Conservation (phyloP, 2,113 vertebrate genomes). For the Hoplias malabaricus region DNA sequence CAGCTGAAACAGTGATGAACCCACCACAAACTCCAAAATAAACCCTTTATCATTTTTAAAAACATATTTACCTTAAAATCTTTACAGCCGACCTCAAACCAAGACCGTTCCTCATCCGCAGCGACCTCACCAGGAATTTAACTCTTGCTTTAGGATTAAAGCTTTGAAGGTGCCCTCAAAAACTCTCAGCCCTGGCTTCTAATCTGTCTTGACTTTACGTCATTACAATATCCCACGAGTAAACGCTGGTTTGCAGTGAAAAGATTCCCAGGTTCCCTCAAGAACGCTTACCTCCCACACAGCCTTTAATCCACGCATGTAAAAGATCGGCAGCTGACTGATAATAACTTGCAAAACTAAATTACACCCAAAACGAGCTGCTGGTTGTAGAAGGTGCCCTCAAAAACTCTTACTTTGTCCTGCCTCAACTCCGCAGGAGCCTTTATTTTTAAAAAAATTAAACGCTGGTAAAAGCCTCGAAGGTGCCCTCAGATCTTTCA, state of each 20-base stretch:
- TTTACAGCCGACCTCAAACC: conserved; percentile 65
- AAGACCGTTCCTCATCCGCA: conserved; percentile 61
- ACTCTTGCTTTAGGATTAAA: conserved; percentile 41
- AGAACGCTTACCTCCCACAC: too few relatives aligned
- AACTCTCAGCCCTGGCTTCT: not conserved
- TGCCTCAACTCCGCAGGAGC: too few relatives aligned
- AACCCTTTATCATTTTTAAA: conserved; percentile 61
- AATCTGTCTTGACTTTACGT: too few relatives aligned
- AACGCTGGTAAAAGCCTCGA: too few relatives aligned
- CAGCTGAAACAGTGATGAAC: conserved; percentile 59
- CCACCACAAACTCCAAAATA: conserved; percentile 62
- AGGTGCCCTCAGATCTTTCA: too few relatives aligned
- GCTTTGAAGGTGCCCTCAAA: not conserved
- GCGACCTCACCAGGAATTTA: conserved; percentile 33
- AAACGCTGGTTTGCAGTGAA: conserved; percentile 37
- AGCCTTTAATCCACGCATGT: too few relatives aligned
- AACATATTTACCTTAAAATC: conserved; percentile 66
- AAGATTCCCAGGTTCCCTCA: too few relatives aligned
- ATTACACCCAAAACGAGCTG: too few relatives aligned
- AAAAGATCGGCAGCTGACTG: too few relatives aligned
- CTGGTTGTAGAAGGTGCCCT: conserved; percentile 30
- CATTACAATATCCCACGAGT: too few relatives aligned
- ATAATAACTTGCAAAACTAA: too few relatives aligned
- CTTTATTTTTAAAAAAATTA: too few relatives aligned
- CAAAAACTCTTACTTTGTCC: conserved; percentile 25